Evolutionary conservation across 2,797 vertebrate species (phyloP).

Genomic region (Macropodus opercularis): DNA sequence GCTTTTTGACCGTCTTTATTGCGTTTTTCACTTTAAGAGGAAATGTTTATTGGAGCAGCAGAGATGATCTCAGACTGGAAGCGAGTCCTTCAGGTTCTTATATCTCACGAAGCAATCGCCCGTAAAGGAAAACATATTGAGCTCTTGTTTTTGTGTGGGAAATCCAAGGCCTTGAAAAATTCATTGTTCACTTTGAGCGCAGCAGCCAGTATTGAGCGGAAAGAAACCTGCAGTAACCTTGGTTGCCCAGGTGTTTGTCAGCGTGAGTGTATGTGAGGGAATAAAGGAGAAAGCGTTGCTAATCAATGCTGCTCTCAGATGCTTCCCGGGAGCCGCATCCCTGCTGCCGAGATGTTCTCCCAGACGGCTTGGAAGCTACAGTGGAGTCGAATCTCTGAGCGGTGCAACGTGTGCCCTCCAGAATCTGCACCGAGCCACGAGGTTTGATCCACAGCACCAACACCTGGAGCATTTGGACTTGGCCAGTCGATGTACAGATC

Average conservation of each 20-base stretch:
- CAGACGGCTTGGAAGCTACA: conserved; percentile 15
- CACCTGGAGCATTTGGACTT: neutral
- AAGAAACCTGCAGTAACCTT: conserved; percentile 45
- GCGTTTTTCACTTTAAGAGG: conserved; percentile 9
- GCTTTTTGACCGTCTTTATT: too few species aligned
- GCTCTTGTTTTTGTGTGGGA: conserved; percentile 29
- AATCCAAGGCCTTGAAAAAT: conserved; percentile 52
- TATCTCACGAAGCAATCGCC: conserved; percentile 29
- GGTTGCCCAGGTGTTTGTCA: conserved; percentile 6
- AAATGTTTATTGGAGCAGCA: conserved; percentile 11
- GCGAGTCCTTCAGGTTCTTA: conserved; percentile 31
- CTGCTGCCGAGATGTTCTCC: conserved; percentile 33
- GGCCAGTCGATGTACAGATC: too few species aligned
- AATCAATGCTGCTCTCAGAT: conserved; percentile 55
- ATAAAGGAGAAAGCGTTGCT: conserved; percentile 57
- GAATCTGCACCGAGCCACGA: conserved; percentile 6
- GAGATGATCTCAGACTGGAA: conserved; percentile 1
- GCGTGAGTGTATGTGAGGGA: conserved; percentile 15
- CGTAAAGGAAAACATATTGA: conserved; percentile 1
- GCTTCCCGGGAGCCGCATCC: conserved; percentile 35
- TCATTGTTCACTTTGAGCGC: conserved; percentile 16
- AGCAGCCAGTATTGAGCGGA: conserved; percentile 27
- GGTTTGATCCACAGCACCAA: conserved; percentile 10
- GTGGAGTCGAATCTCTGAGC: conserved; percentile 20
- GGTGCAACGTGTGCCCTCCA: neutral